These are phyloP conservation scores for Cercopithecus mona DNA, from an alignment of 2,113 vertebrate genomes.

Conservation along the genomic window DNA sequence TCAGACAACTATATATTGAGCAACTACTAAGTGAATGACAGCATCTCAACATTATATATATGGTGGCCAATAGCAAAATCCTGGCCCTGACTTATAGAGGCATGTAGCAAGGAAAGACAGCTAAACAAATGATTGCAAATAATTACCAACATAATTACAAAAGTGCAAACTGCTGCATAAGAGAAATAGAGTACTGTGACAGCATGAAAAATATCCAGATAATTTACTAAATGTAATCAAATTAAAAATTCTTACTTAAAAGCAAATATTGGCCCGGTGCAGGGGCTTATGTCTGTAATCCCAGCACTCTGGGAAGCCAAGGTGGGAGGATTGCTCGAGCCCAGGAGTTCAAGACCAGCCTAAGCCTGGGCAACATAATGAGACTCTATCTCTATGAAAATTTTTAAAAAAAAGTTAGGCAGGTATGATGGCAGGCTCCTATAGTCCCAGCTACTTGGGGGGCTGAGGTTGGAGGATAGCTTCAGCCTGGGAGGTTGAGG, in stretches of 20 bases:
- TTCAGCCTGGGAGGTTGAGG: no score
- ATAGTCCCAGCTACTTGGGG: no score
- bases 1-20: neutral
- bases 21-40: neutral
- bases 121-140: neutral
- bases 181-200: neutral
- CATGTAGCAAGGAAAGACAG: neutral
- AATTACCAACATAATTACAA: neutral
- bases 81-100: neutral
- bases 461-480: no score
- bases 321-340: no score
- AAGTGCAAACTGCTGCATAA: neutral
- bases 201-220: neutral
- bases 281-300: no score
- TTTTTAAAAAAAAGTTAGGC: no score
- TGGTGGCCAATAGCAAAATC: neutral
- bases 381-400: no score
- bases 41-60: neutral
- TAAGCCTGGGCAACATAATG: no score
- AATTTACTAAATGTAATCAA: constrained; percentile 28
- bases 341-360: no score
- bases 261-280: neutral
- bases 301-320: no score
- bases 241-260: constrained; percentile 54
- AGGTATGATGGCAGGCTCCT: no score